A percentile compares a stretch with the other conserved stretches of the same genome.
These are phyloP conservation scores for Drosophila quasianomalipes DNA, from an alignment of 2,888 invertebrate species.

Conservation along the genomic window DNA sequence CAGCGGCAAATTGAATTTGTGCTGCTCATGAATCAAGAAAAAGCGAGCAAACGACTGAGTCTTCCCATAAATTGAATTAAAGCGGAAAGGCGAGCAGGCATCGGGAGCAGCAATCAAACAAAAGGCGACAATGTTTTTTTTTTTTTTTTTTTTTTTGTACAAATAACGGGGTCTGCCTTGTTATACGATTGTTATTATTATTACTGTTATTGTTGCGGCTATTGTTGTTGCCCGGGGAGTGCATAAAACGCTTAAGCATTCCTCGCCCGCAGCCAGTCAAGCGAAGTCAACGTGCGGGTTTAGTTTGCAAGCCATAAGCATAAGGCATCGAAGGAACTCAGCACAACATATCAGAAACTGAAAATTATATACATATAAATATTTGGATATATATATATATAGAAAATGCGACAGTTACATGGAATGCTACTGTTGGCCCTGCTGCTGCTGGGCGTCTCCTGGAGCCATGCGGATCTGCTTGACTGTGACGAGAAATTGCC, in stretches of 20 bases:
- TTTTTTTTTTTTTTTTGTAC: constrained; percentile 17
- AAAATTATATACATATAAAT: constrained; percentile 6
- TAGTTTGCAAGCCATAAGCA: constrained; percentile 49
- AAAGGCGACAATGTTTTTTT: constrained; percentile 41
- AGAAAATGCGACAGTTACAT: constrained; percentile 27
- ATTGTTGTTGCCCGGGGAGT: constrained; percentile 17
- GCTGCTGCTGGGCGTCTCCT: constrained; percentile 40
- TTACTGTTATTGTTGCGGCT: constrained; percentile 3
- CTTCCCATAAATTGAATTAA: constrained; percentile 75
- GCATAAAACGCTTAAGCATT: constrained; percentile 48
- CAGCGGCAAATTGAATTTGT: constrained; percentile 63
- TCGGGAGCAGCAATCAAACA: constrained; percentile 34
- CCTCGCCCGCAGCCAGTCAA: constrained; percentile 54
- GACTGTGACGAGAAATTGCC: constrained; percentile 78
- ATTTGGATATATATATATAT: neutral
- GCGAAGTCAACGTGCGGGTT: constrained; percentile 43
- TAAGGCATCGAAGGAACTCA: constrained; percentile 26
- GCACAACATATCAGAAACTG: neutral
- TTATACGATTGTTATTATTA: constrained; percentile 19
- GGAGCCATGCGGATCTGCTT: constrained; percentile 67
- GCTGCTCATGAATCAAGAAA: constrained; percentile 49
- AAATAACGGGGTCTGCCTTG: constrained; percentile 36
- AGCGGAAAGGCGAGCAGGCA: constrained; percentile 51
- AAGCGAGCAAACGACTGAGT: constrained; percentile 39
- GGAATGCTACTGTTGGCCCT: constrained; percentile 44